Evolutionary conservation across 2,113 vertebrate species (phyloP).

Genomic region (Microcebus jonahi): DNA sequence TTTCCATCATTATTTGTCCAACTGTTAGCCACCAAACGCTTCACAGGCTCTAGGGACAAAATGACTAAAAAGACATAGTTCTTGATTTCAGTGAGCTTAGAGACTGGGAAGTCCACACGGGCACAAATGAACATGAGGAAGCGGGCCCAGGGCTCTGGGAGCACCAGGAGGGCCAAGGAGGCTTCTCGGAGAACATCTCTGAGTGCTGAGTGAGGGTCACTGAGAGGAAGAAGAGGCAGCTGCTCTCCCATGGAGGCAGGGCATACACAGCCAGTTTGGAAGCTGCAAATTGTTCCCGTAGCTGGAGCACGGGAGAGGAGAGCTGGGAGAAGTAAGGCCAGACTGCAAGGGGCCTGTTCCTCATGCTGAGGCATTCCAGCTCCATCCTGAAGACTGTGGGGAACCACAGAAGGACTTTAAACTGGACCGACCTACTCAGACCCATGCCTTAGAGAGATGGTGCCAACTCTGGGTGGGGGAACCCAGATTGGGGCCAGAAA

Average conservation of each 20-base stretch:
- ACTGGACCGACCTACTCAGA: neutral
- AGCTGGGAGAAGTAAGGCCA: neutral
- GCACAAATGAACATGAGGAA: neutral
- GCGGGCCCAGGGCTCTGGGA: neutral
- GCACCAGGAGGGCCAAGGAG: neutral
- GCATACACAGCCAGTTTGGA: neutral
- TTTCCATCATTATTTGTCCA: conserved; percentile 16
- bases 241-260: neutral
- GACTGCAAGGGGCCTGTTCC: too few relatives aligned
- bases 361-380: neutral
- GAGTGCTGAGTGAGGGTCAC: neutral
- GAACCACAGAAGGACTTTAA: neutral
- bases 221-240: neutral
- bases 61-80: neutral
- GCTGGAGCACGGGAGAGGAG: neutral
- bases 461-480: neutral
- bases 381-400: neutral
- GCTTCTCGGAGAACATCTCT: neutral
- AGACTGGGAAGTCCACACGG: neutral
- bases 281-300: neutral
- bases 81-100: neutral
- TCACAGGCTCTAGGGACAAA: neutral
- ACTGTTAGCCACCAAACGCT: neutral
- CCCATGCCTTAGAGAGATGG: neutral
- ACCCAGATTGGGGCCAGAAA: neutral